Evolutionary conservation across 2,797 vertebrate genomes (phyloP).

Genomic region (Anguilla anguilla): DNA sequence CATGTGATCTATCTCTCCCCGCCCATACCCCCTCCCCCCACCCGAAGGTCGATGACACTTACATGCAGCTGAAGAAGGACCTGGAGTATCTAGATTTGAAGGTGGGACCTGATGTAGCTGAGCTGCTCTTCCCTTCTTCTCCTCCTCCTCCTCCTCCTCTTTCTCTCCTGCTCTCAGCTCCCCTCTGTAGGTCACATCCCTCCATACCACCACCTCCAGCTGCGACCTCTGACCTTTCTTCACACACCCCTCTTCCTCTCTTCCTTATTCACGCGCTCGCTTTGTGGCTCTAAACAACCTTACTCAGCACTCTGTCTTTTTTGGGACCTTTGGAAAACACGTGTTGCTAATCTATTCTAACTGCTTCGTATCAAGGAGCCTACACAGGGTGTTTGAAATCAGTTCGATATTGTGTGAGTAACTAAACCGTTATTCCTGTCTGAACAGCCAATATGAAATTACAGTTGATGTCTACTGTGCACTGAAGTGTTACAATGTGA

Average conservation of each 20-base stretch:
- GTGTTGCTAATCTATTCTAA: neutral
- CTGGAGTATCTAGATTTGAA: conserved; percentile 99
- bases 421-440: neutral
- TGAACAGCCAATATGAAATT: neutral
- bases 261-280: conserved; percentile 48
- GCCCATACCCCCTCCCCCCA: conserved; percentile 52
- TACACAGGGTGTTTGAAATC: neutral
- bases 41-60: conserved; percentile 96
- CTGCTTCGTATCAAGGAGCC: neutral
- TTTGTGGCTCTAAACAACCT: conserved; percentile 45
- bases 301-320: neutral
- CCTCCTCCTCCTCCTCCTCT: conserved; percentile 49
- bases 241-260: conserved; percentile 34
- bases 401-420: neutral
- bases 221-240: conserved; percentile 43
- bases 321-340: no score
- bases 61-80: conserved; percentile 97
- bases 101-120: conserved; percentile 76
- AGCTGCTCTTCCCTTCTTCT: conserved; percentile 49
- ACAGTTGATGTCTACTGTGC: neutral
- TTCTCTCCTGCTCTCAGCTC: conserved; percentile 12
- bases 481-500: neutral
- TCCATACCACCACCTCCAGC: conserved; percentile 27
- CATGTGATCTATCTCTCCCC: conserved; percentile 72
- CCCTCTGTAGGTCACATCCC: neutral